phyloP scores from a whole-genome alignment of 2,888 invertebrate genomes.

The Taenaris catops region DNA sequence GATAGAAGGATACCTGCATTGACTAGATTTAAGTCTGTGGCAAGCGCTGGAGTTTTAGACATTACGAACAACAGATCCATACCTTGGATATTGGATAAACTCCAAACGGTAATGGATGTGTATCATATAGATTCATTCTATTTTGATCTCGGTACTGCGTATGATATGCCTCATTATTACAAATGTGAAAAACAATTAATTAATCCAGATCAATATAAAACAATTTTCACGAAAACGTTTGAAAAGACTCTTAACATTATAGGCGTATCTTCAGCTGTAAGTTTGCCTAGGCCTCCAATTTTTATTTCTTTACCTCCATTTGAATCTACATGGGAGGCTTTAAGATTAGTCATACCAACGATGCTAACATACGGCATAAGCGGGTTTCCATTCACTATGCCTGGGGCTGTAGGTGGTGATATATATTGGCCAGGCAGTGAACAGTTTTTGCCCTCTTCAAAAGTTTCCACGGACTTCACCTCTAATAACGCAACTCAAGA shows the following conservation, averaged over 20 bases:
- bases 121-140: constrained; percentile 93
- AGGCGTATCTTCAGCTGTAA: constrained; percentile 91
- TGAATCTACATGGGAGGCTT: constrained; percentile 93
- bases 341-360: constrained; percentile 91
- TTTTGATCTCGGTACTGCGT: constrained; percentile 89
- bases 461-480: constrained; percentile 53
- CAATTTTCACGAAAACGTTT: constrained; percentile 83
- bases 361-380: constrained; percentile 93
- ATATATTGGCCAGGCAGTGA: constrained; percentile 82
- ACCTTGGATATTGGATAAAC: constrained; percentile 88
- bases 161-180: constrained; percentile 93
- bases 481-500: constrained; percentile 50
- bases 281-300: constrained; percentile 90
- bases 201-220: constrained; percentile 92
- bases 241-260: constrained; percentile 83
- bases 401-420: constrained; percentile 96
- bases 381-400: constrained; percentile 95
- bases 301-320: constrained; percentile 93
- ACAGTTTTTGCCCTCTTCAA: constrained; percentile 75
- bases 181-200: constrained; percentile 85
- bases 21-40: constrained; percentile 88
- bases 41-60: constrained; percentile 92
- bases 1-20: constrained; percentile 90
- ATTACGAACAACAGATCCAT: constrained; percentile 90
- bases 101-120: constrained; percentile 84